A percentile compares a stretch with the other conserved stretches of the same genome.
These are phyloP conservation scores for Halichondria panicea DNA, from an alignment of 37 sponge, comb jelly and placozoan species.

Conservation along the genomic window DNA sequence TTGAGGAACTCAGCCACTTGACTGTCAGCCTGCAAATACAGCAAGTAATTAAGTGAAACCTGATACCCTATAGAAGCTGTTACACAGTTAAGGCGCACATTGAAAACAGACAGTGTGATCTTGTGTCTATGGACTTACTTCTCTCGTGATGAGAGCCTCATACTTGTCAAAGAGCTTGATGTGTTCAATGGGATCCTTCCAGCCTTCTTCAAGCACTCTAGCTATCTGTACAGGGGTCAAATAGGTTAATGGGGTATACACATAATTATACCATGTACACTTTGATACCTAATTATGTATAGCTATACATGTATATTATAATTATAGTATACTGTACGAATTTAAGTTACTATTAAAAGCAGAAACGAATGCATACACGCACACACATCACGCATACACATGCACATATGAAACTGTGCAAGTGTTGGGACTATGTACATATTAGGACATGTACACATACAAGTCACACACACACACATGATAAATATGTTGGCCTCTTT, in stretches of 20 bases:
- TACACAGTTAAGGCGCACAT: neutral
- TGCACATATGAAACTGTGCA: no score
- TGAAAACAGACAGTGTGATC: neutral
- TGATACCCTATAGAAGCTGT: neutral
- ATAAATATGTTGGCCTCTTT: no score
- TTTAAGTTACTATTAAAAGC: no score
- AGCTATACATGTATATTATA: neutral
- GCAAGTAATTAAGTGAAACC: neutral
- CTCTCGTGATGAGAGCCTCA: slow-evolving; percentile 64
- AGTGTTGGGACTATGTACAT: no score
- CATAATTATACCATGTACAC: neutral
- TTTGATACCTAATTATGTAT: neutral
- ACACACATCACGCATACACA: no score
- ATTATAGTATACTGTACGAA: neutral
- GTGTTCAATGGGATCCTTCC: slow-evolving; percentile 69
- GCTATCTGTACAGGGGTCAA: slow-evolving; percentile 28
- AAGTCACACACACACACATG: no score
- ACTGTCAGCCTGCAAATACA: slow-evolving; percentile 64
- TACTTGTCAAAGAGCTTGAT: slow-evolving; percentile 83
- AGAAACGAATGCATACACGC: no score
- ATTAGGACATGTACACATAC: no score
- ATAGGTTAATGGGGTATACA: no score
- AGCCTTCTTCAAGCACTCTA: slow-evolving; percentile 25
- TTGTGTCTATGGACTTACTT: slow-evolving; percentile 53
- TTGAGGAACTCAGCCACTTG: slow-evolving; percentile 79